Evolutionary conservation across 2,797 vertebrate species (phyloP), one percentile per base, ranked within the genome.

Genomic region (Lindbergichthys nudifrons): DNA sequence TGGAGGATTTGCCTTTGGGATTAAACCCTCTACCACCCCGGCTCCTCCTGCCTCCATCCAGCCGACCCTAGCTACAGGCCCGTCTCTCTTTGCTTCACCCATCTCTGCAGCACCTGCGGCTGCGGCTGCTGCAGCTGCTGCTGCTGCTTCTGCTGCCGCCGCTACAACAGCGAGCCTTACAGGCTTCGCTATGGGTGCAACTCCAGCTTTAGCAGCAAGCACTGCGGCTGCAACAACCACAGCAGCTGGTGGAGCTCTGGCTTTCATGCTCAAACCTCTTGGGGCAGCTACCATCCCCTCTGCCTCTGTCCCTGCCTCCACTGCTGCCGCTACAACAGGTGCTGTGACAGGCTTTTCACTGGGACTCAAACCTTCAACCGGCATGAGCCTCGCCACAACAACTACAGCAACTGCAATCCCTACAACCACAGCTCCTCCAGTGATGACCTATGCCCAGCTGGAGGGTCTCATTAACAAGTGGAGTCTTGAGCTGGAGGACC

Each of bases 391-490:
- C 10, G 21, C 75, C 1, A 43, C 87, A n/a, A 26, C 85, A 2
- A 42, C 88, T 6, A n/a, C 81, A 42, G 73, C 73, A 36, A 8
- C 81, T n/a, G 13, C 82, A 0, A 41, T 67, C 14, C 16, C 78
- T 0, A 45, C 84, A 3, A 10, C 84, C 19, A 1, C 86, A 0
- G 65, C 91, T 3, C 90, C 93, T 10, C 95, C 97, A 0, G 94
- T 95, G 63, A 97, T 99, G 97, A 96, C 96, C 23, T 99, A 99
- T 0, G 95, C 94, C 32, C 97, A 99, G 88, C 93, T 99, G 19
- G 98, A 99, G 91, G 95, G 95, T 47, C 93, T 99, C 79, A 98
- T 99, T 30, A 99, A 99, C 89, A 99, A 99, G 89, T 99, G 98
- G 98, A 99, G 98, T 82, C 94, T 98, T 39, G 98, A 99, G 75